Percentiles rank a stretch among this genome's conserved stretches.
phyloP scores from a whole-genome alignment of 2,888 invertebrate species.

The Agrenia bidenticulata region DNA sequence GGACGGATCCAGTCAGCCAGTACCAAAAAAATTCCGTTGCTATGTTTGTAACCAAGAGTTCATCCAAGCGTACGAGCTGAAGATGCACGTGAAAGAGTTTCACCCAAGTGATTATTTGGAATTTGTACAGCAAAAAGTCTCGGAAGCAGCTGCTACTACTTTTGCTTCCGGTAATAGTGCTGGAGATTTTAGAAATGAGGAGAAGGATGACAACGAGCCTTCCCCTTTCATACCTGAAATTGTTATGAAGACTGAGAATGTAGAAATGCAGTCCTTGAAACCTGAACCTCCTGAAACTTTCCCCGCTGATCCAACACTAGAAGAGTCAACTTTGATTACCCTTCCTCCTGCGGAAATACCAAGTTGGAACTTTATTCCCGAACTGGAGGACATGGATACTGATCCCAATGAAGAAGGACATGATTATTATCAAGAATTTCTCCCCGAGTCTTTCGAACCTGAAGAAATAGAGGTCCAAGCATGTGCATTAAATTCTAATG shows the following conservation, averaged over 20 bases:
- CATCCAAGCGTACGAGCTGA: neutral
- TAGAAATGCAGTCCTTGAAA: neutral
- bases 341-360: neutral
- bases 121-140: slow-evolving; percentile 3
- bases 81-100: neutral
- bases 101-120: slow-evolving; percentile 11
- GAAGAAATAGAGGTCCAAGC: slow-evolving; percentile 7
- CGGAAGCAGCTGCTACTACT: neutral
- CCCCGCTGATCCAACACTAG: neutral
- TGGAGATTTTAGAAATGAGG: too few species aligned
- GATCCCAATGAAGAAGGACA: neutral
- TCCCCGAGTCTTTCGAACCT: slow-evolving; percentile 12
- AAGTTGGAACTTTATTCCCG: slow-evolving; percentile 14
- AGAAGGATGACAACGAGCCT: too few species aligned
- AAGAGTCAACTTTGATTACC: neutral
- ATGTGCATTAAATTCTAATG: too few species aligned
- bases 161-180: too few species aligned
- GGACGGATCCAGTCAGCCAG: neutral
- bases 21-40: neutral
- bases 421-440: neutral
- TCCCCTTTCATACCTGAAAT: neutral
- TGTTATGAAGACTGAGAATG: neutral
- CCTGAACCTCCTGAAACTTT: too few species aligned
- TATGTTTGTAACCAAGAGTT: slow-evolving; percentile 15
- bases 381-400: neutral